Evolutionary conservation across 2,113 vertebrate genomes (phyloP), one percentile per base, ranked within the genome.

Genomic region (Pongo abelii): DNA sequence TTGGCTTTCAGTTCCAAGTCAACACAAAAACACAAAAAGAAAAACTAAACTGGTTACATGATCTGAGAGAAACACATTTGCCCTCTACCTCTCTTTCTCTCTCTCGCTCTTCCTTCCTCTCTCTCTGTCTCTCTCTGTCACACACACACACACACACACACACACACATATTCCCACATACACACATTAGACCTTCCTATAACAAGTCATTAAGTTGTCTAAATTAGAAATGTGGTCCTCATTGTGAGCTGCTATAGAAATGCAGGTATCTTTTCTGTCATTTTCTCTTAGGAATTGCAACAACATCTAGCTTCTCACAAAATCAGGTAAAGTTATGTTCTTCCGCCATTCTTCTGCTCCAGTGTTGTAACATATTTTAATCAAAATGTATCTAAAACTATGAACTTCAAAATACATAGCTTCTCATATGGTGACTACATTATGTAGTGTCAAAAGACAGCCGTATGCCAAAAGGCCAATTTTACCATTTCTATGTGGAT

Each of bases 21-120:
- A 96, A 93, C 18, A 25, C 48, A 78, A 86, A 67, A 96, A 93
- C 32, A 25, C 40, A 78, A 86, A 59, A 46, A 93, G 48, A 23
- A 77, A 92, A 85, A 46, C 7, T 14, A 40, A 84, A 69, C 64
- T 84, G 32, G 2, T 22, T 27, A 6, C 32, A 12, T 13, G 43
- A 59, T 92, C 11, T 50, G n/a, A 79, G 83, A 74, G 11, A 69
- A 30, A 57, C 23, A 27, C 6, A 20, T 16, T 2, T 77, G 20
- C 6, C 22, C 43, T 48, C 18, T 57, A 6, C 40, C 14, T 50
- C 1, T 12, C 10, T 67, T 48, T 27, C 8, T 27, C 30, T 46
- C 20, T 27, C 6, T 17, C 69, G 38, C 18, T 74, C 38, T 74
- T 55, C 18, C 52, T 7, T 55, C 52, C 30, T 59, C 30, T n/a